Evolutionary conservation across 2,797 vertebrate species (phyloP), one percentile per base, ranked within the genome.

Genomic region (Sus cebifrons): DNA sequence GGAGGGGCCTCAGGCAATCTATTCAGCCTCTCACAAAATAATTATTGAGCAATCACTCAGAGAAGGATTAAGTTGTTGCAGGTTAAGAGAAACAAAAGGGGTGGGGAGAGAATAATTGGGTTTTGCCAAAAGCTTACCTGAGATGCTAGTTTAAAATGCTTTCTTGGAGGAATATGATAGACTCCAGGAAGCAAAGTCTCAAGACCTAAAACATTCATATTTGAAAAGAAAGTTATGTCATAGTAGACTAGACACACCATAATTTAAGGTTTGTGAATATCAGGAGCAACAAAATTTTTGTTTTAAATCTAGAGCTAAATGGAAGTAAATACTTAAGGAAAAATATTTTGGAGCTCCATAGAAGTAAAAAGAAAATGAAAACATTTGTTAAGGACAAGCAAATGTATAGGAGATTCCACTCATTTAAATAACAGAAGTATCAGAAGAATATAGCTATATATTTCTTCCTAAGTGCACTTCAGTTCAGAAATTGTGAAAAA

Each of bases 1-100:
- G 2, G 86, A 97, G 67, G 62, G 71, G 89, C 96, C 95, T 75
- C 58, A 12, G 96, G 97, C 97, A 97, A 93, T 94, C 85, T 96
- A 97, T 97, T 77, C 82, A 97, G 94, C 88, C 94, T 97, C 96
- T 96, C 88, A 97, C 96, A 97, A 96, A 97, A 92, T 97, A 97
- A 97, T 95, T 97, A 96, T 95, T 96, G 96, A 95, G 95, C 96
- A 97, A 98, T 97, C 96, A 98, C 62, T 95, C 86, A 96, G 85
- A 83, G 95, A 89, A 89, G 83, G 95, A 98, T 92, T 96, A 95
- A 96, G 95, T 97, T 97, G 96, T 97, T 96, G 49, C n/a, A 94
- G 97, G 86, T 97, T 96, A 91, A 93, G 94, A 94, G 58, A 75
- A 95, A 92, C 88, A 94, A 96, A 92, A 96, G 6, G 49, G 87